Base-by-base conservation (phyloP, 35 echinoderm and acorn worm species). In the Strongylocentrotus purpuratus region DNA sequence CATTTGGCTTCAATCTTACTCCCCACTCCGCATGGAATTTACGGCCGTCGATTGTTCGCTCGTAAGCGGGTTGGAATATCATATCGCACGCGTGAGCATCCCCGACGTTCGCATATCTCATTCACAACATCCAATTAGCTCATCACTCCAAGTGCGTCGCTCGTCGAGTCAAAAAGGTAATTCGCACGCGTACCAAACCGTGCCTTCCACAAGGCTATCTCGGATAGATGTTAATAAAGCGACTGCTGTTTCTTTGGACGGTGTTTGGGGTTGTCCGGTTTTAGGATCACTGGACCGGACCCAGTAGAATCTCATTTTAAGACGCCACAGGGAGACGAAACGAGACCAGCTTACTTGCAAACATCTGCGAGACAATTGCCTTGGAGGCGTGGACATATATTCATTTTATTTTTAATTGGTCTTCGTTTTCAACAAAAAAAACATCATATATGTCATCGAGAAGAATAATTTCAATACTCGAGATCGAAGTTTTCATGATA, bases 91-190 rank as follows among this genome's bases (percentile, higher is more conserved):
- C 32, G 7, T 89, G 4, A 78, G 20, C 28, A 22, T 28, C 11
- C 11, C 17, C 11, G 17, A 59, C 20, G 65, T n/a, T 4, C 65
- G 28, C 65, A n/a, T 45, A 89, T 89, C 87, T 89, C 87, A 89
- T 89, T 89, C 87, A 89, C 87, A 89, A 89, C 87, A 33, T 46
- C 87, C 87, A 89, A 89, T 89, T 89, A 89, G 87, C 33, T 41
- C 87, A 89, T 89, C 45, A 89, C 87, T 45, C 87, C 12, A 11
- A 20, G 33, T 28, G 32, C 33, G n/a, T 45, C 87, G 87, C 87
- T 33, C 45, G 33, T 89, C 87, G 41, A 46, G 33, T 89, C 87
- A 46, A 46, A 33, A 89, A 33, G 87, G 6, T n/a, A 89, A 33
- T 89, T 89, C 87, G 87, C n/a, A 31, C 87, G 87, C 45, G 25